Evolutionary conservation across 53 echinoderm and acorn worm genomes (phyloP), one percentile per base, ranked within the genome.

Genomic region (Temnopleurus reevesii): DNA sequence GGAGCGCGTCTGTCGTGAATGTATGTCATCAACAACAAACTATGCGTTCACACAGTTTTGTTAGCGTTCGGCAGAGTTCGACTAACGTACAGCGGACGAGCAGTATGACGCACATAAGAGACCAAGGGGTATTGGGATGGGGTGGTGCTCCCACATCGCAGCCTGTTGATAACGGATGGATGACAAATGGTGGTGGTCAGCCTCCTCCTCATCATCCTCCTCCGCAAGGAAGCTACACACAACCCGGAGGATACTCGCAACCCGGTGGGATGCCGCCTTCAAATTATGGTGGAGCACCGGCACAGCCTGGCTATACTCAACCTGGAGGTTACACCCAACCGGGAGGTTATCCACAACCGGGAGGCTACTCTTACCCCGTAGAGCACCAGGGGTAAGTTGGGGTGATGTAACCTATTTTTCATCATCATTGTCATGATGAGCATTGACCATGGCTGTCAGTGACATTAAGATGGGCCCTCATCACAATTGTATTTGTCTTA

Each of bases 161-260:
- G 18, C 80, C 80, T 29, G 29, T 51, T 13, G 80, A 80, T 51
- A 49, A 51, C 47, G 80, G 80, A 12, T 80, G 80, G 80, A 51
- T 51, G 80, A 2, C 27, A 12, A 15, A 18, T 80, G 80, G 80
- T n/a, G 63, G 33, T 17, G 33, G 63, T 8, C 71, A 41, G 1
- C 41, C 5, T 36, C 71, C 35, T 4, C 65, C 71, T 71, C 71
- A 19, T 71, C 64, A 31, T 60, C 56, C 56, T 56, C 59, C 26
- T 59, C n/a, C n/a, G n/a, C n/a, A n/a, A n/a, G n/a, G n/a, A n/a
- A 26, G 25, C 0, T 9, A 7, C 10, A 3, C 0, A 6, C 59
- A 59, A 59, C 59, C 29, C 9, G 65, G 65, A 36, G 5, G 8
- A 10, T 2, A 26, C 8, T 28, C 65, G 2, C 65, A 36, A 65